Evolutionary conservation across 2,888 invertebrate genomes (phyloP).

Genomic region (Andrena praecox): DNA sequence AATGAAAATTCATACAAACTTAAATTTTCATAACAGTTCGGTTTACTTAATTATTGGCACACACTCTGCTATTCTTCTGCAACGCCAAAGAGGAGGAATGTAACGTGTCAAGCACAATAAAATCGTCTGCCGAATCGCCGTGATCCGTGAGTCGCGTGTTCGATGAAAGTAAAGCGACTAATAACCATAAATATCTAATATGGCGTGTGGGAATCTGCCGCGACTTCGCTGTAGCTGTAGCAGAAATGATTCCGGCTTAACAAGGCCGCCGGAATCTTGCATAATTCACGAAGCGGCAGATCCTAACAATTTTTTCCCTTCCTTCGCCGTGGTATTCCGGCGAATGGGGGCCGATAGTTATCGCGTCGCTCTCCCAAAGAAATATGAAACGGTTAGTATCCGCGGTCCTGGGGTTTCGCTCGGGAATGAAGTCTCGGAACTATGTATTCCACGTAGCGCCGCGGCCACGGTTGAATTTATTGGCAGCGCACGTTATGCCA

Average conservation of each 20-base stretch:
- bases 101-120: not conserved
- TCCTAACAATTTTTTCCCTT: not conserved
- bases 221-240: not conserved
- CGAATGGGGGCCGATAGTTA: constrained; percentile 18
- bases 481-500: constrained; percentile 42
- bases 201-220: no score
- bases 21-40: not conserved
- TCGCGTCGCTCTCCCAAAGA: constrained; percentile 24
- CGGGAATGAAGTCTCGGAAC: constrained; percentile 49
- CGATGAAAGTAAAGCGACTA: not conserved
- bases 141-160: not conserved
- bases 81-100: not conserved
- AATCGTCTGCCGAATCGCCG: not conserved
- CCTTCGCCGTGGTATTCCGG: not conserved
- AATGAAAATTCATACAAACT: not conserved
- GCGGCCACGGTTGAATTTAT: constrained; percentile 54
- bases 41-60: not conserved
- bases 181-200: not conserved
- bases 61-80: not conserved
- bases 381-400: constrained; percentile 27
- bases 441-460: constrained; percentile 46
- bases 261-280: not conserved
- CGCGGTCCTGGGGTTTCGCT: not conserved
- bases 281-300: constrained; percentile 1
- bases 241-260: not conserved